Evolutionary conservation across 2,797 vertebrate species (phyloP), one percentile per base, ranked within the genome.

Genomic region (Sandelia bainsii): DNA sequence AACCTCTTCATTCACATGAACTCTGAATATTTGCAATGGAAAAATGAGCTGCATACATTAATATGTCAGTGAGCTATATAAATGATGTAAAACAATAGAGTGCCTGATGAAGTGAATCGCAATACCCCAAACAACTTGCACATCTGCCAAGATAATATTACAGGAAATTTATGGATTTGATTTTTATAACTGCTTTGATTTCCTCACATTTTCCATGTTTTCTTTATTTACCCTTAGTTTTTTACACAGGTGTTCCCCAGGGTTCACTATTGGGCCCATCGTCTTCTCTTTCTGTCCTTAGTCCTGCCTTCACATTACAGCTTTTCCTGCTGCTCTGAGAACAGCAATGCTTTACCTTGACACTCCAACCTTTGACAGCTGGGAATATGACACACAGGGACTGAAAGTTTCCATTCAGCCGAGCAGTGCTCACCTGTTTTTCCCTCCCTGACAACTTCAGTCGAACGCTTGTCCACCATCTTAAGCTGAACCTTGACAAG

Each of bases 331-430:
- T 66, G 65, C 69, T 67, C 62, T 48, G 68, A 78, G 52, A 64
- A 60, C 46, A 69, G 61, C 66, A 67, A 51, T 51, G 27, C 71
- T 66, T 44, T 52, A 16, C 57, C 37, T 72, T 72, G 22, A 49
- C 65, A 29, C 39, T 65, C 37, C 7, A 9, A 40, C 23, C 67
- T 62, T 45, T 61, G 62, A 78, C 68, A 72, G 42, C 63, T 45
- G 59, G 25, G 51, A 46, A 62, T 62, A 70, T 59, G 80, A 75
- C 69, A 77, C 69, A 25, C 14, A 13, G 56, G 65, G 48, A 62
- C 63, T 49, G 49, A 56, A 45, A 64, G 83, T 69, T 79, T 81
- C 57, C 59, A 79, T 72, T 80, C 61, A 59, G 56, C 44, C 22
- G 27, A 62, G 65, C 46, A 2, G 10, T 22, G 59, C 79, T 83